Base-by-base conservation (phyloP, 2,113 vertebrate genomes). In the Notothenia coriiceps region DNA sequence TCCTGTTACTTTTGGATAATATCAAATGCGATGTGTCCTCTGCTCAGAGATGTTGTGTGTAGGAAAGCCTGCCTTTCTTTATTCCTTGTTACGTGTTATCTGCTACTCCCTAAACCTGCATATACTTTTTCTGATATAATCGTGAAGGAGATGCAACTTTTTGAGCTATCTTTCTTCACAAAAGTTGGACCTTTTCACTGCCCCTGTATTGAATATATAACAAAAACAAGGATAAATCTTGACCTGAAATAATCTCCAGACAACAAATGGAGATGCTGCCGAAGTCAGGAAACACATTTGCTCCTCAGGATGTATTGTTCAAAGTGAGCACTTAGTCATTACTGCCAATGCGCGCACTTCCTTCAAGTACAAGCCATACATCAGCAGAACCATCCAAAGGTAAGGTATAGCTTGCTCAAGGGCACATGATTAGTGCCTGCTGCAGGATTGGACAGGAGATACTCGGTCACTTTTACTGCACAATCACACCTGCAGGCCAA, bases 361-460 rank as follows among this genome's bases (percentile, higher is more conserved):
- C 52, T 46, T 77, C 63, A 56, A 78, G 71, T 74, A 35, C 14
- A 65, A 59, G 75, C 68, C 85, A 69, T 68, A 69, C 65, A 79
- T 87, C 80, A 84, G 68, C 62, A 64, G 65, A 18, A n/a, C 29
- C 79, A 75, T 67, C 43, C 62, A 54, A 70, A 51, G 57, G 55
- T 55, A 15, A 64, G 66, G 22, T 59, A 40, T 40, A 77, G 66
- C 77, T 82, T 82, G 59, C 77, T 85, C 78, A 82, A 86, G 82
- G 81, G 65, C 67, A 74, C 17, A 8, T 88, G 54, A 90, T 85
- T 72, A 29, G 70, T 55, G 61, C 44, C 76, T 6, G 44, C 77
- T 65, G 64, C 51, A 65, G n/a, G 56, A 14, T 25, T 4, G 51
- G 5, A 40, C 72, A 55, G 57, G 54, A 0, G 18, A 74, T 14